Evolutionary conservation across 2,797 vertebrate species (phyloP).

Genomic region (Protosalanx chinensis): DNA sequence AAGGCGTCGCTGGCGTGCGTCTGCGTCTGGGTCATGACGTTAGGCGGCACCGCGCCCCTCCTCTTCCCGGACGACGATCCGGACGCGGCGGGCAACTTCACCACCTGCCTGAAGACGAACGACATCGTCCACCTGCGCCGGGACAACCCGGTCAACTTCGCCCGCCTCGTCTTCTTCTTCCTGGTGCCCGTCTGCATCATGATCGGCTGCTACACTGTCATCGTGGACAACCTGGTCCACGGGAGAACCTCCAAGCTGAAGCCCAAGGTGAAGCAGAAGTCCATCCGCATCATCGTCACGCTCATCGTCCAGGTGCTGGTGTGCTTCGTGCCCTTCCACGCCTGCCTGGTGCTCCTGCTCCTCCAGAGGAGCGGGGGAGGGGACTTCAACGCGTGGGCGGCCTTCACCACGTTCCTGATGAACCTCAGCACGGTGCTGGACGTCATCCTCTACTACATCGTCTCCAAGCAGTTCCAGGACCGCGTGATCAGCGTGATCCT

Average conservation of each 20-base stretch:
- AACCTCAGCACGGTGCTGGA: constrained; percentile 92
- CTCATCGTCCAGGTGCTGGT: constrained; percentile 87
- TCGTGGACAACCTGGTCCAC: constrained; percentile 86
- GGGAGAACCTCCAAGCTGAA: constrained; percentile 92
- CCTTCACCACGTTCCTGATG: constrained; percentile 93
- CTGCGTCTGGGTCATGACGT: constrained; percentile 88
- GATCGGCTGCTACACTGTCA: constrained; percentile 87
- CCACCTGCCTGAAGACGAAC: constrained; percentile 88
- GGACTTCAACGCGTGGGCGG: constrained; percentile 80
- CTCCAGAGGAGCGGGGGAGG: constrained; percentile 49
- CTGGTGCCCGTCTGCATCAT: constrained; percentile 88
- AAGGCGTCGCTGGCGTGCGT: constrained; percentile 82
- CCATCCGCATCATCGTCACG: constrained; percentile 90
- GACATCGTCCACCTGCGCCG: constrained; percentile 84
- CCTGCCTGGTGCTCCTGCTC: constrained; percentile 81
- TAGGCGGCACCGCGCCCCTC: constrained; percentile 78
- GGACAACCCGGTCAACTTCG: constrained; percentile 80
- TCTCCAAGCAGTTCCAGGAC: constrained; percentile 98
- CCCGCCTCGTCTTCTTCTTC: constrained; percentile 88
- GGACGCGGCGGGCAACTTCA: constrained; percentile 76
- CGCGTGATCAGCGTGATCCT: constrained; percentile 94
- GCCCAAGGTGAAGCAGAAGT: constrained; percentile 94
- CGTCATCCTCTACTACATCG: constrained; percentile 93
- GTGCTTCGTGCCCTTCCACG: constrained; percentile 93
- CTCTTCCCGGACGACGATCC: constrained; percentile 79